Conservation (phyloP, 2,888 invertebrate genomes). For the Ernsta delagoae region DNA sequence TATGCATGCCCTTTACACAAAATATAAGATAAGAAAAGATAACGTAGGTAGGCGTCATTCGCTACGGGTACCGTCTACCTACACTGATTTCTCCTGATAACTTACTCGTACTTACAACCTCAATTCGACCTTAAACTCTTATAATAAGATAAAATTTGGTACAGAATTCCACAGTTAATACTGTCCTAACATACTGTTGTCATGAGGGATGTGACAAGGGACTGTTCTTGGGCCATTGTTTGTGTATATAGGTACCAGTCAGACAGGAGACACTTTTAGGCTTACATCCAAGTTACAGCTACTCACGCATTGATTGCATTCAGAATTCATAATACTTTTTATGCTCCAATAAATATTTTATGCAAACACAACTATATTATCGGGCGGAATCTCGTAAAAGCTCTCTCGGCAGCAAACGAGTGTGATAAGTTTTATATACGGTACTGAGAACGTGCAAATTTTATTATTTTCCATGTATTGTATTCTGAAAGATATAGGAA, state of each 20-base stretch:
- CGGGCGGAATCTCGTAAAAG: background rate
- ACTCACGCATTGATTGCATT: constrained; percentile 23
- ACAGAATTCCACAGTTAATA: background rate
- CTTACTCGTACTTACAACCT: background rate
- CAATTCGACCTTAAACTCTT: background rate
- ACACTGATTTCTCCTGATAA: background rate
- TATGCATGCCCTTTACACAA: background rate
- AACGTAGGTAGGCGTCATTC: background rate
- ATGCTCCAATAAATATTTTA: constrained; percentile 33
- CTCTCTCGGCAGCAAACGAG: background rate
- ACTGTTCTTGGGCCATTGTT: constrained; percentile 37
- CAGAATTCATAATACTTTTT: constrained; percentile 29
- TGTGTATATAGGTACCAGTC: no score
- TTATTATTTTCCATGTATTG: background rate
- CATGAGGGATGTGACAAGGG: constrained; percentile 52
- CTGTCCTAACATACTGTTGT: constrained; percentile 36
- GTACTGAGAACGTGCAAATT: background rate
- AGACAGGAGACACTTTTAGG: no score
- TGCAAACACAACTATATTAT: constrained; percentile 22
- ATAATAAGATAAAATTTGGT: background rate
- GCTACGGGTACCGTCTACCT: background rate
- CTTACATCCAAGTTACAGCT: no score
- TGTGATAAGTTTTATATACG: constrained; percentile 4
- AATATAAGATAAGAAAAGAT: background rate
- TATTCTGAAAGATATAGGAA: no score